These are phyloP conservation scores for Phortica variegata DNA, from an alignment of 1,140 invertebrate species.

Conservation along the genomic window DNA sequence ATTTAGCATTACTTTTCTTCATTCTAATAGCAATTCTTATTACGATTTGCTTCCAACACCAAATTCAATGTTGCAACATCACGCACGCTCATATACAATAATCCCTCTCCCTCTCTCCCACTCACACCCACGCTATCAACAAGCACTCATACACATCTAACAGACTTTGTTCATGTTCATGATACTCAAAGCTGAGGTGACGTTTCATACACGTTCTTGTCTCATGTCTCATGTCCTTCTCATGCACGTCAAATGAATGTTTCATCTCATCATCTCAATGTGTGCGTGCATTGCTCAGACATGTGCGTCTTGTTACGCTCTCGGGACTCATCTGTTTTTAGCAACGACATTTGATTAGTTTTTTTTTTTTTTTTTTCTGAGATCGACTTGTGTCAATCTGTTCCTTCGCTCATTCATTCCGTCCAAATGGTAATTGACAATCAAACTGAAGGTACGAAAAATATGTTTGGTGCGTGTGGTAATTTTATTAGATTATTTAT, in stretches of 20 bases:
- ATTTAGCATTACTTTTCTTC: too few species aligned
- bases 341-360: conserved; percentile 13
- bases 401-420: too few species aligned
- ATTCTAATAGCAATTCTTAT: background rate
- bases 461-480: conserved; percentile 8
- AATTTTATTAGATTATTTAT: conserved; percentile 14
- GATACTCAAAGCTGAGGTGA: too few species aligned
- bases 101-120: background rate
- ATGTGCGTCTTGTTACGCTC: background rate
- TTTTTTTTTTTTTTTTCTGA: too few species aligned
- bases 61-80: background rate
- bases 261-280: background rate
- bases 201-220: too few species aligned
- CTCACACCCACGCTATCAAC: too few species aligned
- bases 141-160: too few species aligned
- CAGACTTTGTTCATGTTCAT: too few species aligned
- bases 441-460: conserved; percentile 4
- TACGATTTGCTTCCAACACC: conserved; percentile 1
- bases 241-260: conserved; percentile 4
- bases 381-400: conserved; percentile 16
- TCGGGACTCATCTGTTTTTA: conserved; percentile 9
- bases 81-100: conserved; percentile 10
- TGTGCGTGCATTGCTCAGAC: too few species aligned
- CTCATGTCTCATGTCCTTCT: background rate
- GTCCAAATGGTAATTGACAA: conserved; percentile 12